A percentile compares a stretch with the other conserved stretches of the same genome.
Evolutionary conservation across 2,888 invertebrate species (phyloP).

Genomic region (Chrysolina oricalcia): DNA sequence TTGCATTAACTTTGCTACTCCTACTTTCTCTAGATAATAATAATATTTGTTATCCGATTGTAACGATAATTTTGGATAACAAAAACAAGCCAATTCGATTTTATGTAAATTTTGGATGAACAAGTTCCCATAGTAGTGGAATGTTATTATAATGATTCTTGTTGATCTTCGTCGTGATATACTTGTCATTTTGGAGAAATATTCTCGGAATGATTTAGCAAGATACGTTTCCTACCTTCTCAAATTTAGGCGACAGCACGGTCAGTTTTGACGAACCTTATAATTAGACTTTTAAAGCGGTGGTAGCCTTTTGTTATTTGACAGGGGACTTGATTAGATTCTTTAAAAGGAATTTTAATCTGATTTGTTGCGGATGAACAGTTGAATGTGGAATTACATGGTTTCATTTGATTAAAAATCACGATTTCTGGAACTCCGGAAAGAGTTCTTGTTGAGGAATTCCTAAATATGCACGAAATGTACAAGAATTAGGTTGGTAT

Average conservation of each 20-base stretch:
- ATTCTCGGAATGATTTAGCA: slow-evolving; percentile 21
- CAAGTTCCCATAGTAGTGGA: too few relatives aligned
- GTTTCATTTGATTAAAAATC: slow-evolving; percentile 22
- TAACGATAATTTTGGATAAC: too few relatives aligned
- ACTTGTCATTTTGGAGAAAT: slow-evolving; percentile 12
- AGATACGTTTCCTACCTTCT: slow-evolving; percentile 13
- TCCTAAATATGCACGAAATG: not conserved
- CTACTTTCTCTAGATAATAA: too few relatives aligned
- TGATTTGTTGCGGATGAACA: slow-evolving; percentile 44
- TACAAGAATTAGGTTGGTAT: not conserved
- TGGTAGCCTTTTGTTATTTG: slow-evolving; percentile 37
- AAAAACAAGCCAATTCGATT: too few relatives aligned
- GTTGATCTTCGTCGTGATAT: slow-evolving; percentile 18
- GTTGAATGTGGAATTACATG: slow-evolving; percentile 39
- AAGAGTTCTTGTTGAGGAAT: not conserved
- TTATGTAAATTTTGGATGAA: too few relatives aligned
- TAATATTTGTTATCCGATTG: too few relatives aligned
- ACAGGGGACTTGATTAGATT: slow-evolving; percentile 39
- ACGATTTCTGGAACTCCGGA: not conserved
- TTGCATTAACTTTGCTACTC: too few relatives aligned
- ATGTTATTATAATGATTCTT: not conserved
- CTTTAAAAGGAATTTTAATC: slow-evolving; percentile 41
- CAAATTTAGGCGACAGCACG: slow-evolving; percentile 28
- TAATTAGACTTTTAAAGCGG: slow-evolving; percentile 32
- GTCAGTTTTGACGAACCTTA: slow-evolving; percentile 34